These are phyloP conservation scores for Chaetodon auriga DNA, from an alignment of 2,113 vertebrate genomes.

Conservation along the genomic window DNA sequence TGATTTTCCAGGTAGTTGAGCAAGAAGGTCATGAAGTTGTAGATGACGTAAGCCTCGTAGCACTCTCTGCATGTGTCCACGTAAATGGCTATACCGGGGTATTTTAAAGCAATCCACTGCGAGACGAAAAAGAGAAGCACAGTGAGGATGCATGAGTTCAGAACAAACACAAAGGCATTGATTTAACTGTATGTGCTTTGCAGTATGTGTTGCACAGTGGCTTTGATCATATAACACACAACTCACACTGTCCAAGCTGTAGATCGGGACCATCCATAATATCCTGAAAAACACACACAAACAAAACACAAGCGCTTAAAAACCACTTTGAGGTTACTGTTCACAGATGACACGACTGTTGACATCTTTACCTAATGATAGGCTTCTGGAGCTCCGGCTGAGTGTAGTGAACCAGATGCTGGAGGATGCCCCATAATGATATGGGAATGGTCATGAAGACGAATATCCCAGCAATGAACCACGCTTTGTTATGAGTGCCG, in stretches of 20 bases:
- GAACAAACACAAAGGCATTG: background rate
- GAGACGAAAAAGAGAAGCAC: constrained; percentile 44
- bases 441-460: constrained; percentile 97
- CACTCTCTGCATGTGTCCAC: constrained; percentile 99
- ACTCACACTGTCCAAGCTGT: constrained; percentile 99
- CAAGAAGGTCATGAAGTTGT: constrained; percentile 99
- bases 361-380: constrained; percentile 91
- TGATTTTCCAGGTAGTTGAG: constrained; percentile 95
- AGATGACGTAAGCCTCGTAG: constrained; percentile 99
- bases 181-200: background rate
- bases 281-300: constrained; percentile 83
- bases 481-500: constrained; percentile 94
- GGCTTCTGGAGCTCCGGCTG: constrained; percentile 98
- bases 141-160: background rate
- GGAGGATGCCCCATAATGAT: constrained; percentile 96
- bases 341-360: background rate
- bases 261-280: constrained; percentile 99
- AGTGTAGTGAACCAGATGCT: constrained; percentile 97
- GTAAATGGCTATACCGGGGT: constrained; percentile 95
- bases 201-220: background rate
- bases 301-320: background rate
- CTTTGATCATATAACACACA: constrained; percentile 14
- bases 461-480: constrained; percentile 98
- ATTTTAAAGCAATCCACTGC: constrained; percentile 97
- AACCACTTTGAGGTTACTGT: background rate